Base-by-base conservation (phyloP, 2,888 invertebrate species). In the Polydrusus tereticollis region DNA sequence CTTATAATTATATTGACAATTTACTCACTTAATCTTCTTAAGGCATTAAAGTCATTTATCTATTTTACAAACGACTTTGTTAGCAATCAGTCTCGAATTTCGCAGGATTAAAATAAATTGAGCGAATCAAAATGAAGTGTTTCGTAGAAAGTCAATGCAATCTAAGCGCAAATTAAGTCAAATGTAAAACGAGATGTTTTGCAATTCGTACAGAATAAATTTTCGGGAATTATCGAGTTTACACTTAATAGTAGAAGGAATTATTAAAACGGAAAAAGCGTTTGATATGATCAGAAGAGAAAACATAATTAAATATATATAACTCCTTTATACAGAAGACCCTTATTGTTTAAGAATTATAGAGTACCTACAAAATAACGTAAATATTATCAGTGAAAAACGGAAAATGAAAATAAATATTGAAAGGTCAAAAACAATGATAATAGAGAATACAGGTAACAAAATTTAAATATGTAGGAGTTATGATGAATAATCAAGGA, bases 151-250 rank as follows among this genome's bases (percentile, higher is more conserved):
- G 45, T 45, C 45, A 45, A 20, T 45, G 20, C 20, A 45, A 45
- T 45, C 10, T 20, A 7, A 0, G 10, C 20, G 45, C 7, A 45
- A 45, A 45, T 10, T 20, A 45, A 45, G 18, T 45, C 45, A 20
- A 18, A 45, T 45, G 45, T 45, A 45, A 45, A 45, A 45, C 20
- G 45, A 45, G 45, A 45, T 20, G 45, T 45, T 45, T 20, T 45
- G 20, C 45, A 10, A 7, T 12, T 45, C 20, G 20, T 45, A 12
- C 45, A 8, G 45, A 45, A 20, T 43, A 20, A 45, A 20, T 45
- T 20, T 45, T 1, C 18, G 3, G 18, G 18, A 43, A 45, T 45
- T 41, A 16, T 41, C 12, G 12, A 36, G 10, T 36, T 36, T 36
- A 36, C 36, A 6, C 36, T 36, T 36, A 26, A 26, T 26, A 26